These are phyloP conservation scores for Rousettus leschenaultii DNA, from an alignment of 2,113 vertebrate species.

Conservation along the genomic window DNA sequence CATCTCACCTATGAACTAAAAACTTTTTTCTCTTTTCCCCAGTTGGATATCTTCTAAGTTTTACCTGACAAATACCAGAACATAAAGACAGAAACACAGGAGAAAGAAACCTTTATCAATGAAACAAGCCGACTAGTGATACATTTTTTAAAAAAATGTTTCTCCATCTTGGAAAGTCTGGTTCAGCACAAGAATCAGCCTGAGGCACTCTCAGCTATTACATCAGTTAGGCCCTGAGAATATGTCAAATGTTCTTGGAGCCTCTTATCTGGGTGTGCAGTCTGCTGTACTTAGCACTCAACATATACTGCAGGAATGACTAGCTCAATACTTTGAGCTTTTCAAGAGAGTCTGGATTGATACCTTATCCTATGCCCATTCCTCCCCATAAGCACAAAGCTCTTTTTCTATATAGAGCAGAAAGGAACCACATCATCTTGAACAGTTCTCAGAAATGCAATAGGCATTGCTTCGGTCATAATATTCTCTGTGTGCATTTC, in stretches of 20 bases:
- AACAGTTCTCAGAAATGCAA: background rate
- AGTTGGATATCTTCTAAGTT: background rate
- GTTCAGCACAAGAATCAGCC: slow-evolving; percentile 6
- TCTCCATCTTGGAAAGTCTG: background rate
- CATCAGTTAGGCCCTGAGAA: slow-evolving; percentile 25
- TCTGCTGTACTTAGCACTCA: background rate
- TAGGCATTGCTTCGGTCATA: background rate
- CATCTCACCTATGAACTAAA: background rate
- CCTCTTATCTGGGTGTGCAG: background rate
- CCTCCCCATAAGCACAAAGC: background rate
- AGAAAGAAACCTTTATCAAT: background rate
- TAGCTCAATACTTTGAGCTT: background rate
- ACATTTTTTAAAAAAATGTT: background rate
- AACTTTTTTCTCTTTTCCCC: background rate
- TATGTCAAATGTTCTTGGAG: background rate
- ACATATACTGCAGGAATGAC: background rate
- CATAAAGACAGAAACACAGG: background rate
- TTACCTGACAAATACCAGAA: background rate
- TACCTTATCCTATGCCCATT: background rate
- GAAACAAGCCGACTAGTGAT: background rate
- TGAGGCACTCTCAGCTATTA: background rate
- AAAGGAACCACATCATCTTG: background rate
- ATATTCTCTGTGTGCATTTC: background rate
- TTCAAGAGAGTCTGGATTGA: background rate
- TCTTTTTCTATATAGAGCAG: background rate